Conservation (phyloP, 2,797 vertebrate genomes). For the Leontopithecus rosalia region DNA sequence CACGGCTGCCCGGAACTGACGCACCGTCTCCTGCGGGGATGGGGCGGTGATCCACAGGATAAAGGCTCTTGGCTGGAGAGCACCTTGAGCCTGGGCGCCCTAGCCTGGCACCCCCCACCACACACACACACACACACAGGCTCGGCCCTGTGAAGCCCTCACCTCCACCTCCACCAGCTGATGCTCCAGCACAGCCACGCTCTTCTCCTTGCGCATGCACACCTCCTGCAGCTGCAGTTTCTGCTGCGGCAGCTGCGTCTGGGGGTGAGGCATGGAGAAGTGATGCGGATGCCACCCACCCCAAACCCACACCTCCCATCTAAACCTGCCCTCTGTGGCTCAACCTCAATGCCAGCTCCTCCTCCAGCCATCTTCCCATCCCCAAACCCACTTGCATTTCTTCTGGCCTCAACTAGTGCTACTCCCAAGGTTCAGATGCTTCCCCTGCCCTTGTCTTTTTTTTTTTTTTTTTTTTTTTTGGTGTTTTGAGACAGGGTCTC, state of each 20-base stretch:
- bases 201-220: conserved; percentile 79
- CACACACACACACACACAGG: no score
- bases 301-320: not conserved
- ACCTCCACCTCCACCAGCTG: conserved; percentile 84
- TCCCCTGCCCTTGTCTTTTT: not conserved
- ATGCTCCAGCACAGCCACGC: conserved; percentile 70
- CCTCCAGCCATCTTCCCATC: not conserved
- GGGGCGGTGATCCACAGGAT: not conserved
- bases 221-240: conserved; percentile 82
- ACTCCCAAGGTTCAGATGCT: not conserved
- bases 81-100: no score
- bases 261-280: not conserved
- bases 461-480: not conserved
- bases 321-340: not conserved
- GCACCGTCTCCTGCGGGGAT: conserved; percentile 77
- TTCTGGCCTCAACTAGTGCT: not conserved
- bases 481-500: not conserved
- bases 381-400: not conserved
- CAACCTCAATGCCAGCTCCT: not conserved
- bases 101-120: not conserved
- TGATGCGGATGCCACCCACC: not conserved
- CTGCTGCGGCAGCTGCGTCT: conserved; percentile 84
- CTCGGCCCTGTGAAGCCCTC: not conserved
- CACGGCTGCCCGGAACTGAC: conserved; percentile 78
- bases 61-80: not conserved